These are phyloP conservation scores for Synergus itoensis DNA, from an alignment of 2,888 invertebrate genomes.

Conservation along the genomic window DNA sequence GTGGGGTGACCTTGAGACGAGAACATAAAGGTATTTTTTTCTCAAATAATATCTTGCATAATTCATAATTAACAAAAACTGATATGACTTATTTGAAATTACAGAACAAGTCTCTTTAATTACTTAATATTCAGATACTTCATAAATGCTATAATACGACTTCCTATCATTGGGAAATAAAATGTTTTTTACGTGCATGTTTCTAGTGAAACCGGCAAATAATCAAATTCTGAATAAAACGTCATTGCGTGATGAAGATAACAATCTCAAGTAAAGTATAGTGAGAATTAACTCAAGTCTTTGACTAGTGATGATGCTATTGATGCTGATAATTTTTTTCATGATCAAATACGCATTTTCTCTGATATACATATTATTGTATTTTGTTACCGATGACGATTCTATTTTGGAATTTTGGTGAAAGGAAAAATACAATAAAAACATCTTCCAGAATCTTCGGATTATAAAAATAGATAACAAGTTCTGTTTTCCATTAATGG, in stretches of 20 bases:
- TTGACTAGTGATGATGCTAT: neutral
- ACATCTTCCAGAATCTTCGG: neutral
- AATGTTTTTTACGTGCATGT: neutral
- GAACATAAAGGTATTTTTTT: no score
- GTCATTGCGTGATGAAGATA: conserved; percentile 17
- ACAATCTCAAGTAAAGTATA: neutral
- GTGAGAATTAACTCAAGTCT: neutral
- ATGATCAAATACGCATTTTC: neutral
- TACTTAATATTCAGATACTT: neutral
- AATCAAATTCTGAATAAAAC: conserved; percentile 17
- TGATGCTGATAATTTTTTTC: neutral
- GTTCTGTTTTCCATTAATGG: neutral
- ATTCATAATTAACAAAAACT: no score
- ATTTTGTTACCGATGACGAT: neutral
- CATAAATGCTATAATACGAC: neutral
- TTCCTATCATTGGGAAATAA: neutral
- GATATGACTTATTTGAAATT: no score
- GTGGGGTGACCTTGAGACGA: no score
- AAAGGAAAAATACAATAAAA: neutral
- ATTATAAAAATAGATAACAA: neutral
- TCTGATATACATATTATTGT: neutral
- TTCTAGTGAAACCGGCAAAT: neutral
- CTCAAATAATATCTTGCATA: no score
- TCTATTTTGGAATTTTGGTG: neutral
- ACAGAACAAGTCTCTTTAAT: neutral